Base-by-base conservation (phyloP, 2,113 vertebrate species). In the Psephotus haematonotus region DNA sequence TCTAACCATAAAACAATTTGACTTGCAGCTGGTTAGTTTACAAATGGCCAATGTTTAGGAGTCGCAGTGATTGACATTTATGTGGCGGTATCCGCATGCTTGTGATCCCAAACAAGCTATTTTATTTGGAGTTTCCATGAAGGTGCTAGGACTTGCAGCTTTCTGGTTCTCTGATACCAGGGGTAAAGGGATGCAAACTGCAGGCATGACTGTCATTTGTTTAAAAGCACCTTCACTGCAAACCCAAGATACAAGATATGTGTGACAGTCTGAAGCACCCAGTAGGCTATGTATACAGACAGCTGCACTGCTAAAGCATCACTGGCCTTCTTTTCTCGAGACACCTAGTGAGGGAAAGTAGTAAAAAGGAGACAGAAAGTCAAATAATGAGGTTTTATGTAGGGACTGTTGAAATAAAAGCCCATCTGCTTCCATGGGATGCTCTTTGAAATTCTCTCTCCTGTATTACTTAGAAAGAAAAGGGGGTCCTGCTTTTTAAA, bases 1-100 rank as follows among this genome's bases (percentile, higher is more conserved):
- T 95, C 92, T 97, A 97, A 95, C 97, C 97, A 94, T 97, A 97
- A 97, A 97, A 87, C 93, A 95, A 96, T 97, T 96, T 93, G 96
- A 97, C 98, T 98, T 97, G 91, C 69, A 95, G 86, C 84, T 10
- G 0, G 46, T 67, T 79, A 88, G 78, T 97, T 96, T 97, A 90
- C 90, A 95, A 89, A 96, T 86, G 88, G 67, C 83, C 23, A 1
- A 44, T 92, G 55, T 94, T 96, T 91, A 88, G 71, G 65, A 86
- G 90, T 92, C 11, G 9, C 0, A 0, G n/a, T 87, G 83, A 94
- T 63, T 87, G 92, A 78, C 76, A 59, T 82, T 93, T 92, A 85
- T 52, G 79, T 75, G 69, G 59, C 12, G 28, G 31, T 59, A 35
- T 35, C 15, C 33, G 10, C 0, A 0, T 71, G 62, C 49, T 47